phyloP scores from a whole-genome alignment of 2,113 vertebrate species.

The Chamaetylas fuelleborni region DNA sequence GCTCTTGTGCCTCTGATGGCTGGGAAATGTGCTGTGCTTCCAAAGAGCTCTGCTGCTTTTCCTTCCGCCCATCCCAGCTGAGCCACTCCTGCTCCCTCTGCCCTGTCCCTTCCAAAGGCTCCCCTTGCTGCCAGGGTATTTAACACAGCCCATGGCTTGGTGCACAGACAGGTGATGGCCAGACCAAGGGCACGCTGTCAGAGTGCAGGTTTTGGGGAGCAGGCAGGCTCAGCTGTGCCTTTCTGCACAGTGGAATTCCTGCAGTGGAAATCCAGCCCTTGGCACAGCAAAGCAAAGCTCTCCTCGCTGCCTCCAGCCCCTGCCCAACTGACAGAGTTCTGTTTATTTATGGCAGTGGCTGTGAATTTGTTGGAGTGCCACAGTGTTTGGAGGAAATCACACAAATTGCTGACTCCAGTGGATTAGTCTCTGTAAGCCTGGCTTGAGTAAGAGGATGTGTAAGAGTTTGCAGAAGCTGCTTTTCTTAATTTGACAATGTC shows the following conservation, averaged over 20 bases:
- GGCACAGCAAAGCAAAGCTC: background rate
- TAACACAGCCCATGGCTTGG: fast-evolving
- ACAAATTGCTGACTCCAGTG: background rate
- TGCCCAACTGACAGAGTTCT: background rate
- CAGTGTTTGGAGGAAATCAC: background rate
- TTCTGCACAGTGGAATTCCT: fast-evolving
- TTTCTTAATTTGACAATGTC: background rate
- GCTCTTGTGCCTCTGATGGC: conserved; percentile 1
- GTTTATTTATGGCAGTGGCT: background rate
- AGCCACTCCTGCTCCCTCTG: background rate
- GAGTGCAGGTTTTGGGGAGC: fast-evolving
- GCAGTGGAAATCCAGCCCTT: background rate
- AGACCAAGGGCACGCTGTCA: background rate
- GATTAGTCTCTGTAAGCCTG: background rate
- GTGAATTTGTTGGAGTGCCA: background rate
- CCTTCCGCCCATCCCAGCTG: background rate
- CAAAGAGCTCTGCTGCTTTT: background rate
- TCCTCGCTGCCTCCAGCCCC: background rate
- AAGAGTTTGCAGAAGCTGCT: background rate
- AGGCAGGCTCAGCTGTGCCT: too few species aligned
- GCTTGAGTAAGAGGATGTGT: background rate
- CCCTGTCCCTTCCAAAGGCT: fast-evolving
- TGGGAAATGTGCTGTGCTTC: background rate
- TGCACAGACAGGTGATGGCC: background rate
- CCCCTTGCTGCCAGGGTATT: background rate